Percentiles rank a stretch among this genome's conserved stretches.
Conservation (phyloP, 1,140 invertebrate species). For the Cotesia vestalis region DNA sequence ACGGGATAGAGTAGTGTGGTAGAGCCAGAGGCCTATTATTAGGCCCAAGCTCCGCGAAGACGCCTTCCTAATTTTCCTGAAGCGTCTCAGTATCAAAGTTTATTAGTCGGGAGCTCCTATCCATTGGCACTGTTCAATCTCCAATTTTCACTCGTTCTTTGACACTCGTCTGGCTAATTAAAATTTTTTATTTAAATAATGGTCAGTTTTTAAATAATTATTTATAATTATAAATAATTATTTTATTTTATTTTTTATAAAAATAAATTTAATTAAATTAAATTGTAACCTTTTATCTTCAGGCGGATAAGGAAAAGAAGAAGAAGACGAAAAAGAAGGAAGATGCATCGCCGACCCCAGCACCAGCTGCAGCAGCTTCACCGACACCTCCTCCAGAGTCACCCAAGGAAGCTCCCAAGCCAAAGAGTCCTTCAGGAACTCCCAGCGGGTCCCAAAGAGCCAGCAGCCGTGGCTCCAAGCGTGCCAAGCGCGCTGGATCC, state of each 20-base stretch:
- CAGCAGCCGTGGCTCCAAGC: slow-evolving; percentile 79
- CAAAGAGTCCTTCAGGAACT: slow-evolving; percentile 48
- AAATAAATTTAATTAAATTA: background rate
- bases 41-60: slow-evolving; percentile 33
- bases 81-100: slow-evolving; percentile 17
- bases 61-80: slow-evolving; percentile 51
- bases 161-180: background rate
- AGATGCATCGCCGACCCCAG: slow-evolving; percentile 56
- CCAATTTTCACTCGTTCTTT: slow-evolving; percentile 7
- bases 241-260: background rate
- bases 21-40: slow-evolving; percentile 47
- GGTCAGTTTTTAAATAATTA: slow-evolving; percentile 11
- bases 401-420: slow-evolving; percentile 54
- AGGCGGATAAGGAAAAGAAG: slow-evolving; percentile 74
- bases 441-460: slow-evolving; percentile 77
- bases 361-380: slow-evolving; percentile 63
- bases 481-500: slow-evolving; percentile 86
- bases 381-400: slow-evolving; percentile 63
- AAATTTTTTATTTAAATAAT: background rate
- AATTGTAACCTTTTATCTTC: slow-evolving; percentile 28
- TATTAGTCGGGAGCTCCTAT: background rate
- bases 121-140: background rate
- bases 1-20: slow-evolving; percentile 22
- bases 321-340: slow-evolving; percentile 69
- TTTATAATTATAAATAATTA: too few species aligned